Evolutionary conservation across 2,888 invertebrate genomes (phyloP), one percentile per base, ranked within the genome.

Genomic region (Orthonevra nobilis): DNA sequence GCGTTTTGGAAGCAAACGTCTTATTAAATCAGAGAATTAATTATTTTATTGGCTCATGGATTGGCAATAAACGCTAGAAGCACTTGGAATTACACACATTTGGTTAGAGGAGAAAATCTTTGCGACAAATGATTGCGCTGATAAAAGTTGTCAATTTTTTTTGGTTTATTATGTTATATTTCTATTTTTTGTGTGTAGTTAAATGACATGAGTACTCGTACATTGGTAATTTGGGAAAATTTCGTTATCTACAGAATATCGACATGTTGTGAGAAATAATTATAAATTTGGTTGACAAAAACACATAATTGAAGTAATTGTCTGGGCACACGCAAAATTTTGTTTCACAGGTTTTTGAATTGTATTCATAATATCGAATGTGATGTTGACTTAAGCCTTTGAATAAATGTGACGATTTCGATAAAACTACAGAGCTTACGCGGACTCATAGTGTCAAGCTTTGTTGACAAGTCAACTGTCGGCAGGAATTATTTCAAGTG

Each of bases 21-120:
- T 36, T 48, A 42, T n/a, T n/a, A 73, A 68, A 79, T 73, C 73
- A 79, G 70, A 73, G 73, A 61, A 48, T 73, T 73, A 56, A 79
- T 79, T 79, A 68, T 17, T 68, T 79, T 66, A 79, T 73, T 73
- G 73, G 40, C 60, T 73, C 48, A 36, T 64, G 54, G 66, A 72
- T 61, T 60, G 66, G 54, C 30, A 66, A 73, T 60, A 68, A 66
- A 42, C 72, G 77, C 64, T 64, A 52, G 72, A 56, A 50, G 64
- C 58, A 44, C 64, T 66, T 50, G 50, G 48, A 50, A 63, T 70
- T 60, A 38, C 64, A 52, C 32, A 66, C n/a, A n/a, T n/a, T 61
- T 38, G 48, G 48, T 58, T 2, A 34, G 23, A 48, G n/a, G 9
- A 28, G 2, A 17, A 46, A n/a, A 46, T 36, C 36, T 36, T 7